Conservation (phyloP, 2,113 vertebrate genomes). For the Megaceryle maxima region DNA sequence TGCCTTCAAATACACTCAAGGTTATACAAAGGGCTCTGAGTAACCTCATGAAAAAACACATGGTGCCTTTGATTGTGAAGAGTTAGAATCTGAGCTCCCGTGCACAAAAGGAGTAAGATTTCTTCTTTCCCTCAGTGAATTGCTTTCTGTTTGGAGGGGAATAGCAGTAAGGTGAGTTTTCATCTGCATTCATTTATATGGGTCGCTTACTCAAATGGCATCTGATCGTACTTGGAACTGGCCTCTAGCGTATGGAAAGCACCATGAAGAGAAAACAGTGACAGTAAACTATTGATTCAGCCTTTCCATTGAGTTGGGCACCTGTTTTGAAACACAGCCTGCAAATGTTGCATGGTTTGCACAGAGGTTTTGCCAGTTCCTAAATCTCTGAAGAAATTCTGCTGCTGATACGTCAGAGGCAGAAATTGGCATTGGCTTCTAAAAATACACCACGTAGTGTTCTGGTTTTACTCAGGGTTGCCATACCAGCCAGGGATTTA, state of each 20-base stretch:
- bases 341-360: background rate
- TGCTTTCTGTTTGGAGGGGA: background rate
- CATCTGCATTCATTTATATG: background rate
- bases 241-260: background rate
- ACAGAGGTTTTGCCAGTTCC: background rate
- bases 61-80: constrained; percentile 7
- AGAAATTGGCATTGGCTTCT: background rate
- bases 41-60: background rate
- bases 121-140: constrained; percentile 1
- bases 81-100: background rate
- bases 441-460: background rate
- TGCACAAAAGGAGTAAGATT: constrained; percentile 39
- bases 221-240: background rate
- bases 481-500: background rate
- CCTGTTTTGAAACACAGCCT: background rate
- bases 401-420: background rate
- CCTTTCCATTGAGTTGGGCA: background rate
- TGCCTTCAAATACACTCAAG: background rate
- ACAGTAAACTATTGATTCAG: background rate
- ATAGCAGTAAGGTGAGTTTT: background rate
- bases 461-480: background rate
- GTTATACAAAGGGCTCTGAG: background rate
- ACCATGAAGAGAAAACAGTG: background rate
- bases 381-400: background rate
- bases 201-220: background rate